These are phyloP conservation scores for Artemisiospiza belli DNA, from an alignment of 2,113 vertebrate genomes.

Conservation along the genomic window DNA sequence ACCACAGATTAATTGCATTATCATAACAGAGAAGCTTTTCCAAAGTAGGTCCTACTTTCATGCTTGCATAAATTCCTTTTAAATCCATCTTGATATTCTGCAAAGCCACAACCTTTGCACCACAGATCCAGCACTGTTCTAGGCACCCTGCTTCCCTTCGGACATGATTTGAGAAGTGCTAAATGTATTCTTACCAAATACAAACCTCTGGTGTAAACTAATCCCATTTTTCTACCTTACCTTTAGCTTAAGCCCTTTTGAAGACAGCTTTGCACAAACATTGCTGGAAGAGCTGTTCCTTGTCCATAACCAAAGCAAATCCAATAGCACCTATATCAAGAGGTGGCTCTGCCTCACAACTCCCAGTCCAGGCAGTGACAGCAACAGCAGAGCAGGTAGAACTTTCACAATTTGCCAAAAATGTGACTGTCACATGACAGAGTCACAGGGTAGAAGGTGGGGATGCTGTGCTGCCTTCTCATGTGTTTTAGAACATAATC, in stretches of 20 bases:
- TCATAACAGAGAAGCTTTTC: background rate
- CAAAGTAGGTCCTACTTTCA: background rate
- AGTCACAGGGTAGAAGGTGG: background rate
- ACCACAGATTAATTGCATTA: background rate
- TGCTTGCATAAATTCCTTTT: background rate
- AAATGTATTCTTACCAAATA: background rate
- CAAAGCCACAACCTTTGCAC: background rate
- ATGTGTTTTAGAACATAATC: background rate
- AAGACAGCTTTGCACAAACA: background rate
- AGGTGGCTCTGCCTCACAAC: background rate
- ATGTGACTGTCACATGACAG: background rate
- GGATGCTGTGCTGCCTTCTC: background rate
- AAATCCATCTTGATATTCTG: background rate
- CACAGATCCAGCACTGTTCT: background rate
- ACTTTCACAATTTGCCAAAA: background rate
- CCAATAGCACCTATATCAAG: too few species aligned
- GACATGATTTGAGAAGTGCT: background rate
- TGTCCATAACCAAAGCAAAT: rapidly evolving
- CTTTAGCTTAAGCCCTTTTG: background rate
- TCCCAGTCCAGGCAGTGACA: background rate
- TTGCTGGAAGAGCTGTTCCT: background rate
- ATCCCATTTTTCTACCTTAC: background rate
- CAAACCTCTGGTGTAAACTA: background rate
- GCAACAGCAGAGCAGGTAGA: background rate
- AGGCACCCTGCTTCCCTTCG: background rate